Evolutionary conservation across 2,113 vertebrate genomes (phyloP).

Genomic region (Syrmaticus mikado): DNA sequence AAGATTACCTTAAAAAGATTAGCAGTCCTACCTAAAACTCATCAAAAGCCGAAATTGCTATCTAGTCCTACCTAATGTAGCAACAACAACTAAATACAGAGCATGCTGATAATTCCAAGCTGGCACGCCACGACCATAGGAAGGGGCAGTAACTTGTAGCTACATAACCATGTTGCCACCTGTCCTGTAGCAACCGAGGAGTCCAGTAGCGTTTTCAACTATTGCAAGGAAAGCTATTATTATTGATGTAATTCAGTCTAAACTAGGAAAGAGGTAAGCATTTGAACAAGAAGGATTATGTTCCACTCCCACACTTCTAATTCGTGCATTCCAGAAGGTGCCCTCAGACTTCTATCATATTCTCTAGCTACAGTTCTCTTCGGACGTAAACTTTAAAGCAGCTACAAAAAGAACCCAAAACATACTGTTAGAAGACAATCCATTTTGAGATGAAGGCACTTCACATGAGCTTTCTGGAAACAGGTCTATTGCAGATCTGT

Average conservation of each 20-base stretch:
- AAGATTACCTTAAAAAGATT: neutral
- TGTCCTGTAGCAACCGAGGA: neutral
- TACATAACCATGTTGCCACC: neutral
- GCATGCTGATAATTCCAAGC: neutral
- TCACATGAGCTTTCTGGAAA: neutral
- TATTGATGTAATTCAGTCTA: neutral
- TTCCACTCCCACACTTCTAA: neutral
- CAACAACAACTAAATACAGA: neutral
- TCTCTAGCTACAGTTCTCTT: neutral
- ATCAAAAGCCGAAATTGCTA: neutral
- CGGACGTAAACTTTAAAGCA: neutral
- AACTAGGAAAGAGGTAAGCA: neutral
- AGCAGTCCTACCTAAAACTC: neutral
- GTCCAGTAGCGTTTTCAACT: neutral
- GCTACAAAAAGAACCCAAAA: neutral
- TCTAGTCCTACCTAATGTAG: neutral
- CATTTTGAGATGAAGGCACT: neutral
- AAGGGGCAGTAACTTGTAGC: neutral
- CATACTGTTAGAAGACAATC: neutral
- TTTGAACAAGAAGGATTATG: neutral
- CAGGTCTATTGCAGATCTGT: neutral
- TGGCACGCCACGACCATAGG: neutral
- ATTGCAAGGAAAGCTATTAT: neutral
- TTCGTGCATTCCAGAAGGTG: neutral
- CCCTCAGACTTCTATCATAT: too few species aligned